Conservation (phyloP, 2,797 vertebrate genomes). For the Peromyscus melanophrys region DNA sequence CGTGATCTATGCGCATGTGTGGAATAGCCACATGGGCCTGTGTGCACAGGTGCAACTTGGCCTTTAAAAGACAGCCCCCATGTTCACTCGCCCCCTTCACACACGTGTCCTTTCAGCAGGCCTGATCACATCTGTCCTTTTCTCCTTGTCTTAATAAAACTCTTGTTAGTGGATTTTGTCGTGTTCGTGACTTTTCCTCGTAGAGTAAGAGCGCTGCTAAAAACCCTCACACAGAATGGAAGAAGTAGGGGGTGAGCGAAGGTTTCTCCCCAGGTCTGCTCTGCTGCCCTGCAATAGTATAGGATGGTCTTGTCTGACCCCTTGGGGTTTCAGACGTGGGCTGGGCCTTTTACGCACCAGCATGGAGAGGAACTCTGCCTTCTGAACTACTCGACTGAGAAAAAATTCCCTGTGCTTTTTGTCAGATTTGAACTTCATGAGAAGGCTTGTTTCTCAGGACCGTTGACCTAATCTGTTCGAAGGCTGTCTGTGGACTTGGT, state of each 20-base stretch:
- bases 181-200: no score
- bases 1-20: no score
- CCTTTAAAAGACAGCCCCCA: no score
- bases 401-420: background rate
- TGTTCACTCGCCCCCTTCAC: no score
- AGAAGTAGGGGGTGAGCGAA: background rate
- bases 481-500: background rate
- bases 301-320: fast-evolving
- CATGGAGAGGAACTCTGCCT: background rate
- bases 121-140: no score
- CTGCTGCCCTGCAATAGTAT: fast-evolving
- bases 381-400: background rate
- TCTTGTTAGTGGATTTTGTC: no score
- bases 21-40: no score
- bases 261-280: background rate
- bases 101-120: no score
- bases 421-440: background rate
- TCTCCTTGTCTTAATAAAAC: no score
- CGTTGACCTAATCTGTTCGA: background rate
- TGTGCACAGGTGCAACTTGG: no score
- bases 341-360: background rate
- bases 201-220: no score
- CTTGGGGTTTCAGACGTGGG: fast-evolving
- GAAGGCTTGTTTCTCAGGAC: background rate
- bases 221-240: background rate